These are phyloP conservation scores for Botia almorhae DNA, from an alignment of 2,797 vertebrate genomes.

Conservation along the genomic window DNA sequence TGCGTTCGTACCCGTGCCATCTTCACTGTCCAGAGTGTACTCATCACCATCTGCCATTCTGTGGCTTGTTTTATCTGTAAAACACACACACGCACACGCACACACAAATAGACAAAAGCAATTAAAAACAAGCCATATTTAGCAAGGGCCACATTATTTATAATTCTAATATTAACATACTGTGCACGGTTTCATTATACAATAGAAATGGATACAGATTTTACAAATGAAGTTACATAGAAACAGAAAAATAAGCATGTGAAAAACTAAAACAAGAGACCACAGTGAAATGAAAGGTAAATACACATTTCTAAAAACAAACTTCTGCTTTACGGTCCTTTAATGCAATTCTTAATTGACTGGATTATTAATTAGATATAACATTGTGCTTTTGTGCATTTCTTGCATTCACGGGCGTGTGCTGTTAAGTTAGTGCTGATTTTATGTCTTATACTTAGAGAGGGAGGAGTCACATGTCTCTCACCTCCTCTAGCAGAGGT, in stretches of 20 bases:
- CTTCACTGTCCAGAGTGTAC: constrained; percentile 89
- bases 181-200: not conserved
- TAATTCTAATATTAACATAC: not conserved
- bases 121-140: not conserved
- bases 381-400: not conserved
- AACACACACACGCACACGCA: not conserved
- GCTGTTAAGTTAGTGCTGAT: not conserved
- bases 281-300: constrained; percentile 32
- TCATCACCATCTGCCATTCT: constrained; percentile 75
- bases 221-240: constrained; percentile 2
- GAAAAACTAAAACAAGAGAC: not conserved
- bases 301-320: not conserved
- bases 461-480: constrained; percentile 55
- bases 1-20: constrained; percentile 82
- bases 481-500: constrained; percentile 89
- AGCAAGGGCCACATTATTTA: not conserved
- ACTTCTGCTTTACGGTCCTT: not conserved
- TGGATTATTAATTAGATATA: not conserved
- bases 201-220: constrained; percentile 10
- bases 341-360: not conserved
- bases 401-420: not conserved
- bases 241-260: not conserved
- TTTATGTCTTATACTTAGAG: constrained; percentile 26
- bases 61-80: constrained; percentile 88
- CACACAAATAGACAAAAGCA: not conserved